These are phyloP conservation scores for Pterocles orientalis DNA, from an alignment of 2,113 vertebrate genomes.

Conservation along the genomic window DNA sequence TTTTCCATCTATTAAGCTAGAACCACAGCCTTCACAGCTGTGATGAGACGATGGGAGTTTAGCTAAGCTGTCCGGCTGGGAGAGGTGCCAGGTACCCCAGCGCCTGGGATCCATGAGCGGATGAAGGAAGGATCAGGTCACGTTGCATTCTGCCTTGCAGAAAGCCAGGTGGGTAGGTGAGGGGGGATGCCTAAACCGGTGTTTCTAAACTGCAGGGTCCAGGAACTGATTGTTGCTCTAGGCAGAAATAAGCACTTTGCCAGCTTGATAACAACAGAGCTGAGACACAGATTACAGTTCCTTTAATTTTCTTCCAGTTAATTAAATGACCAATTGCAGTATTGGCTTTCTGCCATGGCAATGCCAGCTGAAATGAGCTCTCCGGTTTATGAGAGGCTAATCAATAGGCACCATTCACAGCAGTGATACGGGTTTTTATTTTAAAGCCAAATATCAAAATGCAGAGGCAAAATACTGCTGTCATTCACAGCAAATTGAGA, in stretches of 20 bases:
- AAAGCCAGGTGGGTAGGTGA: constrained; percentile 2
- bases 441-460: not conserved
- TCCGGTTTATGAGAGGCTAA: not conserved
- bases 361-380: not conserved
- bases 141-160: not conserved
- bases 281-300: constrained; percentile 48
- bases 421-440: not conserved
- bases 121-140: not conserved
- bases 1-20: not conserved
- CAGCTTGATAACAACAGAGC: constrained; percentile 38
- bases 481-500: not conserved
- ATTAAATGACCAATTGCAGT: constrained; percentile 53
- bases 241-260: constrained; percentile 26
- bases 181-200: not conserved
- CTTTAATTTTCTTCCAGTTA: constrained; percentile 68
- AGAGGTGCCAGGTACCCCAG: not conserved
- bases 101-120: not conserved
- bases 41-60: not conserved
- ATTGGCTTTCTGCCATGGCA: constrained; percentile 9
- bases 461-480: not conserved
- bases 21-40: not conserved
- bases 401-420: not conserved
- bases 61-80: not conserved
- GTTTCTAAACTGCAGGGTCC: constrained; percentile 19
- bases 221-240: not conserved